Base-by-base conservation (phyloP, 2,888 invertebrate genomes). In the Nycteola revayana region DNA sequence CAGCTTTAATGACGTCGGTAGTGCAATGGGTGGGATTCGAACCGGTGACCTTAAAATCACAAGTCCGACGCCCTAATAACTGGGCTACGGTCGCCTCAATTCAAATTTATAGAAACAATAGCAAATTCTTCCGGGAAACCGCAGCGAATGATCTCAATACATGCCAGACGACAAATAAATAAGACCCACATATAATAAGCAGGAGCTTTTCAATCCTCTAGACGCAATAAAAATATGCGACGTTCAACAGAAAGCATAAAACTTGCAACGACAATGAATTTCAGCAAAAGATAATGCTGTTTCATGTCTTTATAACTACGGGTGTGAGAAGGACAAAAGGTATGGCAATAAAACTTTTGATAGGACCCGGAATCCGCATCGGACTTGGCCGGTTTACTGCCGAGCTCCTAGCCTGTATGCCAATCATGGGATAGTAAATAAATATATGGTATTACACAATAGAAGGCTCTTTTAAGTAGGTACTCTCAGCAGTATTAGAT, bases 181-280 rank as follows among this genome's bases (percentile, higher is more conserved):
- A 36, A 57, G 51, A 62, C 55, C 59, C 53, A 59, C 53, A 66
- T 59, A 59, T 51, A 32, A 46, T 47, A 57, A 49, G 51, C 49
- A 60, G 54, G 60, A 73, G 70, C 75, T 75, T 80, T 79, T 81
- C 80, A 82, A 83, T 81, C 73, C 72, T 65, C 66, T 59, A 74
- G 74, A 80, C 64, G 80, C 78, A 85, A 82, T 87, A 87, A 87
- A 87, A 86, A 86, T 87, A 87, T 88, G 83, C 77, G 70, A 82
- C 71, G 71, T 73, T 75, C 71, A 70, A 66, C 71, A 64, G 72
- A 67, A 66, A 64, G 60, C 80, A 80, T 86, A 87, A 88, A 88
- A 85, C 77, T 78, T 50, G 68, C 70, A 70, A 80, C 82, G 84
- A 85, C 87, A 83, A 85, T 88, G 87, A 86, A 87, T 88, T 84